phyloP scores from a whole-genome alignment of 2,113 vertebrate genomes.

The Helogale parvula region DNA sequence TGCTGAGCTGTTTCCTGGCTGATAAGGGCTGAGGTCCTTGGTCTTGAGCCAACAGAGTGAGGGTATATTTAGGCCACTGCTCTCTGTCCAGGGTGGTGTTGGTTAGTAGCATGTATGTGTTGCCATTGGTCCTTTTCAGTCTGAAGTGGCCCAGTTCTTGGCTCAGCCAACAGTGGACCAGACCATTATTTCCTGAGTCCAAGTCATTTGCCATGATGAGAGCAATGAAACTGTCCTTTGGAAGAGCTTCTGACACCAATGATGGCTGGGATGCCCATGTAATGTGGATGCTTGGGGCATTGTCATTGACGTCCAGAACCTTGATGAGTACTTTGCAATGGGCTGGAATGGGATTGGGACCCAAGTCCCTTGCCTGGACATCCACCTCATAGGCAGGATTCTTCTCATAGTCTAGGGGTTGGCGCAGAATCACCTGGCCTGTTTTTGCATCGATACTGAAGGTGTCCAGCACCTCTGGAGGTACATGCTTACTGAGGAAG shows the following conservation, averaged over 20 bases:
- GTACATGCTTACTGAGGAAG: constrained; percentile 90
- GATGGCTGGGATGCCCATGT: constrained; percentile 88
- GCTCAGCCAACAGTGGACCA: constrained; percentile 87
- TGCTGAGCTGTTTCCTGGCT: constrained; percentile 86
- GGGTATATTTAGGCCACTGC: constrained; percentile 88
- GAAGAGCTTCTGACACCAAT: constrained; percentile 89
- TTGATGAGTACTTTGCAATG: constrained; percentile 94
- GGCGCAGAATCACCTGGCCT: constrained; percentile 87
- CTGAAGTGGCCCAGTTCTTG: constrained; percentile 89
- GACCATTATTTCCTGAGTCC: constrained; percentile 91
- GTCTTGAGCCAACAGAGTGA: constrained; percentile 90
- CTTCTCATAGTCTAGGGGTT: constrained; percentile 91
- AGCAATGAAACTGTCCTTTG: constrained; percentile 91
- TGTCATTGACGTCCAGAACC: constrained; percentile 93
- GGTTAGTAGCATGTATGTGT: constrained; percentile 93
- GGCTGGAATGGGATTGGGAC: constrained; percentile 92
- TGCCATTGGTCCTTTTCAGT: constrained; percentile 89
- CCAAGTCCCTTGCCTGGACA: constrained; percentile 92
- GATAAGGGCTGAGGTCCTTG: constrained; percentile 87
- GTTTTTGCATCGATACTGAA: constrained; percentile 89
- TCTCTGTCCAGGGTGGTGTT: constrained; percentile 91
- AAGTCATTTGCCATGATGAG: constrained; percentile 92
- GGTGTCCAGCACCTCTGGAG: constrained; percentile 87
- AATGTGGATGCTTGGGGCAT: constrained; percentile 90
- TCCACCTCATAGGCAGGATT: constrained; percentile 89